A percentile compares a stretch with the other conserved stretches of the same genome.
These are phyloP conservation scores for Hormaphis cornu DNA, from an alignment of 1,140 invertebrate species.

Conservation along the genomic window DNA sequence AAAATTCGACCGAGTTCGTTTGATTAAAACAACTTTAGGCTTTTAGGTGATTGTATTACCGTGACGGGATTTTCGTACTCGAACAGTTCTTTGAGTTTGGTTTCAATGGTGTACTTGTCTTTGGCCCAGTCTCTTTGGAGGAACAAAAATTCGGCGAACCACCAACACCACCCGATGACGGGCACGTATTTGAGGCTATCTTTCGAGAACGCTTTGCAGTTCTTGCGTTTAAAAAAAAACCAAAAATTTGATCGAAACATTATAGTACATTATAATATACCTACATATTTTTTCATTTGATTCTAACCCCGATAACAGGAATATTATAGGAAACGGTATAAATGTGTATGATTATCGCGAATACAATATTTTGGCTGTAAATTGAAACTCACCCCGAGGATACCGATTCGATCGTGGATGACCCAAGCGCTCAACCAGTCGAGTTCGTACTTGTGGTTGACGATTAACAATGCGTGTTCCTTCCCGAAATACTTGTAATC, in stretches of 20 bases:
- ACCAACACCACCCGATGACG: conserved; percentile 91
- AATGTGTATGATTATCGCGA: too few species aligned
- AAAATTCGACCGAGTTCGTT: not conserved
- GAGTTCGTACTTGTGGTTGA: conserved; percentile 93
- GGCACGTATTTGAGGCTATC: conserved; percentile 83
- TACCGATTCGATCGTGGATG: conserved; percentile 62
- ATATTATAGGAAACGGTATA: too few species aligned
- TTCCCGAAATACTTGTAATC: conserved; percentile 73
- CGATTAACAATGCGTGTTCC: conserved; percentile 79
- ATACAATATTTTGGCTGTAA: too few species aligned
- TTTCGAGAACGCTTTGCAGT: conserved; percentile 91
- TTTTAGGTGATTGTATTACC: conserved; percentile 47
- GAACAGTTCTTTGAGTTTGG: conserved; percentile 68
- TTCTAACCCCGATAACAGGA: too few species aligned
- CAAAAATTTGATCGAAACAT: too few species aligned
- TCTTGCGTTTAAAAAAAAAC: conserved; percentile 51
- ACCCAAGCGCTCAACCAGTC: conserved; percentile 91
- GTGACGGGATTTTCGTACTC: conserved; percentile 82
- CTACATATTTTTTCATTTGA: too few species aligned
- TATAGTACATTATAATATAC: too few species aligned
- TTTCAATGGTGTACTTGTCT: conserved; percentile 70
- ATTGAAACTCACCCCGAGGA: conserved; percentile 60
- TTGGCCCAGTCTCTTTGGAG: conserved; percentile 84
- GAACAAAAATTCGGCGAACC: conserved; percentile 86
- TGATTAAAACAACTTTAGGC: too few species aligned